Conservation (phyloP, 2,113 vertebrate species). For the Corynorhinus townsendii region DNA sequence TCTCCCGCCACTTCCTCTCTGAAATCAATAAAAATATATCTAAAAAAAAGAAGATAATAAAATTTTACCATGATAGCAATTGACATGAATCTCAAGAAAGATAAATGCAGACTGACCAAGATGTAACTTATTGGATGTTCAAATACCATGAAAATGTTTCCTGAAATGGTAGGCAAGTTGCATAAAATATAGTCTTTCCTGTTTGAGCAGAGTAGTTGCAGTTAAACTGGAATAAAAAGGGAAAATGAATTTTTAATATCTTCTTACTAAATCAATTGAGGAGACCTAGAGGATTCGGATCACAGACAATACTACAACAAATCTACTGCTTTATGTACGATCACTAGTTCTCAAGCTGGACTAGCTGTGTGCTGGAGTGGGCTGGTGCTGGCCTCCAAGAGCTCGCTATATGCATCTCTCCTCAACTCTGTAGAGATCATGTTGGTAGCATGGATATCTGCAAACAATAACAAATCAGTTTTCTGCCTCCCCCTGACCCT, state of each 20-base stretch:
- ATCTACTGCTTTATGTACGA: not conserved
- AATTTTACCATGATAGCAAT: not conserved
- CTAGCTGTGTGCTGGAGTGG: not conserved
- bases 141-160: not conserved
- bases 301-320: not conserved
- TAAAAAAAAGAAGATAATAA: not conserved
- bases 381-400: not conserved
- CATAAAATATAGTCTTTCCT: not conserved
- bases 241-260: not conserved
- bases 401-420: not conserved
- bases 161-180: not conserved
- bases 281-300: not conserved
- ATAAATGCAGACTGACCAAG: not conserved
- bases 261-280: not conserved
- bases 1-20: no score
- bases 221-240: not conserved
- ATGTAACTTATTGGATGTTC: not conserved
- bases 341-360: not conserved
- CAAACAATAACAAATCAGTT: not conserved
- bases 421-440: not conserved
- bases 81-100: not conserved
- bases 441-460: not conserved
- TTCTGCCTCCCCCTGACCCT: not conserved
- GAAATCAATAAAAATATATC: no score
- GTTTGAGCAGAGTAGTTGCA: not conserved